Evolutionary conservation across 64 coral and sea anemone genomes (phyloP).

Genomic region (Stylophora pistillata): DNA sequence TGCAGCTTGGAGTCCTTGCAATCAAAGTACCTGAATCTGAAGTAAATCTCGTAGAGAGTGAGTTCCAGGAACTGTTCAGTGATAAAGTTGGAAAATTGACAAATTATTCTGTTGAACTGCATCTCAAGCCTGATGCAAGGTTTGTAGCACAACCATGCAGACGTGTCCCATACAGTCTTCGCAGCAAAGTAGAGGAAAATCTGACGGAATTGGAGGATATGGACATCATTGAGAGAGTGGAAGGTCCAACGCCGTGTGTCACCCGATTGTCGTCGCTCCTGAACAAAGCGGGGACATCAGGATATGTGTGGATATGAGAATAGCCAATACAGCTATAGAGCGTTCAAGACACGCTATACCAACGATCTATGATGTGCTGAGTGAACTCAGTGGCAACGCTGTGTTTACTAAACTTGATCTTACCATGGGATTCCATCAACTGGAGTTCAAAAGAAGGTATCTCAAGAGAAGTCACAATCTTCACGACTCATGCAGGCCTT

Average conservation of each 20-base stretch:
- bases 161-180: constrained; percentile 16
- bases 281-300: no score
- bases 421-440: constrained; percentile 24
- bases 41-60: no score
- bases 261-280: constrained; percentile 7
- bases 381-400: not conserved
- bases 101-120: constrained; percentile 30
- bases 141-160: constrained; percentile 5
- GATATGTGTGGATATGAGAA: constrained; percentile 54
- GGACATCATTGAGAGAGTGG: no score
- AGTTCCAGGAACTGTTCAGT: not conserved
- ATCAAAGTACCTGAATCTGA: no score
- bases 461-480: constrained; percentile 28
- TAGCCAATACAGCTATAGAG: constrained; percentile 6
- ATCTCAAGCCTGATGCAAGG: not conserved
- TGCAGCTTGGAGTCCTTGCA: no score
- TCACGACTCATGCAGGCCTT: constrained; percentile 15
- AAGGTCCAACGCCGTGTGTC: not conserved
- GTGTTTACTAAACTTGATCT: constrained; percentile 12
- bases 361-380: constrained; percentile 18
- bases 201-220: constrained; percentile 12
- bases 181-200: constrained; percentile 4
- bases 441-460: constrained; percentile 20
- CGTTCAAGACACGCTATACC: constrained; percentile 15
- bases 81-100: constrained; percentile 52